These are phyloP conservation scores for Dendrocopos noguchii DNA, from an alignment of 2,113 vertebrate genomes.

Conservation along the genomic window DNA sequence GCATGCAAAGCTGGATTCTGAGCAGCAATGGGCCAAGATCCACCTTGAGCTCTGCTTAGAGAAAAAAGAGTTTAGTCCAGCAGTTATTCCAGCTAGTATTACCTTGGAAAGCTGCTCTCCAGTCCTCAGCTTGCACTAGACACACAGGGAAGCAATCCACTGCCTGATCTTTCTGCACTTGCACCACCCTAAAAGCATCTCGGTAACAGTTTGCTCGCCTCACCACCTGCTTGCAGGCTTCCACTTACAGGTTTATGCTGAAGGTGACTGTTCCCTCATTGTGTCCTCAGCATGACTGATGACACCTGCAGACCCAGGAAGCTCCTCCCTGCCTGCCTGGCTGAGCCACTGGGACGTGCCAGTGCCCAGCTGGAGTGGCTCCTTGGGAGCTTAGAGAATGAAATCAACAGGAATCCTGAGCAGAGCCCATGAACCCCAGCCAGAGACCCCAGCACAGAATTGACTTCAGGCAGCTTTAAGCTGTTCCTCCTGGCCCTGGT, in stretches of 20 bases:
- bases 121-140: not conserved
- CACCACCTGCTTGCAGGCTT: not conserved
- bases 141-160: not conserved
- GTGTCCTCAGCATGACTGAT: not conserved
- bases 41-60: not conserved
- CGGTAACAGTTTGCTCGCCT: not conserved
- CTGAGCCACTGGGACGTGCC: fast-evolving
- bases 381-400: not conserved
- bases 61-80: not conserved
- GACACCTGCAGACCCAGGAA: not conserved
- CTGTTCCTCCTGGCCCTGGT: fast-evolving
- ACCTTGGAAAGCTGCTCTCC: not conserved
- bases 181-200: not conserved
- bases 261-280: not conserved
- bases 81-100: not conserved
- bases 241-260: not conserved
- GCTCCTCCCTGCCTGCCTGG: not conserved
- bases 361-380: not conserved
- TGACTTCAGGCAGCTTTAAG: not conserved
- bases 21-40: not conserved
- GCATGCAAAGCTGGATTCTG: not conserved
- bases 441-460: not conserved
- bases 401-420: not conserved
- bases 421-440: not conserved
- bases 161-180: not conserved